A percentile compares a stretch with the other conserved stretches of the same genome.
phyloP scores from a whole-genome alignment of 2,888 invertebrate species.

The Platycnemis pennipes region DNA sequence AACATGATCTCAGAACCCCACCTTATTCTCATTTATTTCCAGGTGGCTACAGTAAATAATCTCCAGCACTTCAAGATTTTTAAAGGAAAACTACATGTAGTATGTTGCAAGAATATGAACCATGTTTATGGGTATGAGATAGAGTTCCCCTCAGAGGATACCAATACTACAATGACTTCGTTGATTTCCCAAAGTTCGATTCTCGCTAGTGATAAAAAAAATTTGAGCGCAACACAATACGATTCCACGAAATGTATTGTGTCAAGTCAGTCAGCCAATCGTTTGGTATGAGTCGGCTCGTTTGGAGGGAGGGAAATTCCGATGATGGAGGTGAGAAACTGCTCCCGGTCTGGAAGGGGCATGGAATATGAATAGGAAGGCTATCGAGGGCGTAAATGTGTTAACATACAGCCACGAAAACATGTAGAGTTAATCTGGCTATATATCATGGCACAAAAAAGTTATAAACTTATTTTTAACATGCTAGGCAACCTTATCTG shows the following conservation, averaged over 20 bases:
- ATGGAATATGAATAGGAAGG: not conserved
- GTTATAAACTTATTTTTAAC: too few species aligned
- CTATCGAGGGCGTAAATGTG: not conserved
- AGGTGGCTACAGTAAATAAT: too few species aligned
- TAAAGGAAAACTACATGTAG: too few species aligned
- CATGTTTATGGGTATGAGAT: not conserved
- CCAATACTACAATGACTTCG: not conserved
- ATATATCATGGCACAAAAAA: too few species aligned
- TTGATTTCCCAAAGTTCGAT: not conserved
- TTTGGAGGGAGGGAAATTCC: not conserved
- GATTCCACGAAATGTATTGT: not conserved
- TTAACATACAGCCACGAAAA: too few species aligned
- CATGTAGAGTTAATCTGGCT: too few species aligned
- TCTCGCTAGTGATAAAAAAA: not conserved
- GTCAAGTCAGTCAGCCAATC: slow-evolving; percentile 3
- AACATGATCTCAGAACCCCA: too few species aligned
- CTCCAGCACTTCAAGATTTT: too few species aligned
- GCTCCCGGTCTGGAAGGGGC: not conserved
- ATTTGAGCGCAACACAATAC: not conserved
- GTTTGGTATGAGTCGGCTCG: not conserved
- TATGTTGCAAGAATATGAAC: too few species aligned
- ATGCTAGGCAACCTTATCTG: too few species aligned
- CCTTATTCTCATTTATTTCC: too few species aligned
- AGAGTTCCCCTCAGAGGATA: not conserved
- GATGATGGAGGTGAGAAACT: not conserved